Evolutionary conservation across 2,797 vertebrate genomes (phyloP).

Genomic region (Pseudopleuronectes americanus): DNA sequence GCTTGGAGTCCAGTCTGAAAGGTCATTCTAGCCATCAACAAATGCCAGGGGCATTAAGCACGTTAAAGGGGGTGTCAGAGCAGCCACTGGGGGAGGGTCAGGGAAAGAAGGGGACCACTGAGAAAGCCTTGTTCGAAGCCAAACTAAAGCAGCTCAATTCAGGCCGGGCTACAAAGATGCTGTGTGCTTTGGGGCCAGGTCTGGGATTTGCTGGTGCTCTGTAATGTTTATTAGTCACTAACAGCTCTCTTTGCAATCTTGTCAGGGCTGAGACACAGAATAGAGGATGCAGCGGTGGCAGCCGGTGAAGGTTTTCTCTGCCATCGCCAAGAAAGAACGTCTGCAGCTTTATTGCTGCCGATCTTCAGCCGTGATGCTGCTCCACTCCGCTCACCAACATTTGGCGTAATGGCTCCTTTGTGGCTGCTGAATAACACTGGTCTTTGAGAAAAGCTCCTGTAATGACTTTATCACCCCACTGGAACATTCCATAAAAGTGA

Average conservation of each 20-base stretch:
- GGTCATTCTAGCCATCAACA: constrained; percentile 46
- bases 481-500: constrained; percentile 24
- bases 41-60: constrained; percentile 62
- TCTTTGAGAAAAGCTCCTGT: constrained; percentile 4
- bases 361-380: constrained; percentile 23
- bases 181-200: constrained; percentile 53
- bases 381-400: constrained; percentile 3
- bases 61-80: constrained; percentile 54
- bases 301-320: constrained; percentile 15
- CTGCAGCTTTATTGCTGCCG: constrained; percentile 25
- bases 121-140: constrained; percentile 55
- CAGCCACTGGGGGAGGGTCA: constrained; percentile 38
- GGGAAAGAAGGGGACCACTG: constrained; percentile 59
- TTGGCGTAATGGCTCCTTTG: constrained; percentile 3
- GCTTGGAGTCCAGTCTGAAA: constrained; percentile 46
- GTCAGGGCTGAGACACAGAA: constrained; percentile 46
- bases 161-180: constrained; percentile 60
- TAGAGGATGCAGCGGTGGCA: constrained; percentile 17
- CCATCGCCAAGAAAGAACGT: constrained; percentile 25
- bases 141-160: constrained; percentile 70
- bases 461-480: constrained; percentile 14
- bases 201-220: constrained; percentile 37
- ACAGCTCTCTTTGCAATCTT: constrained; percentile 58
- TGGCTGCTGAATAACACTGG: constrained; percentile 17
- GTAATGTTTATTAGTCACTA: constrained; percentile 59